These are phyloP conservation scores for Craseonycteris thonglongyai DNA, from an alignment of 2,113 vertebrate species.

Conservation along the genomic window DNA sequence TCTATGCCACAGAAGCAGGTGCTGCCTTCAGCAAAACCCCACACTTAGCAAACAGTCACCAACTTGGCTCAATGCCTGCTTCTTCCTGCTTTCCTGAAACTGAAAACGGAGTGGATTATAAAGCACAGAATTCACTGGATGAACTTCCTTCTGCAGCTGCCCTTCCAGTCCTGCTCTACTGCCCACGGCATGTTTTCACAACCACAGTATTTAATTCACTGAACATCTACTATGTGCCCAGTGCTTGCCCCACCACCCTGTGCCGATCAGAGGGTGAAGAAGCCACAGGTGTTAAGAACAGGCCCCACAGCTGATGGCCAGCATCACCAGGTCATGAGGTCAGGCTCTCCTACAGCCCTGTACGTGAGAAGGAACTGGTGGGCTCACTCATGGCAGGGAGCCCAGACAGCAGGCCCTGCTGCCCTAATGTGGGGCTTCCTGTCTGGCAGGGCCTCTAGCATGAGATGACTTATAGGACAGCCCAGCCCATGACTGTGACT, in stretches of 20 bases:
- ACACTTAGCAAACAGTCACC: slow-evolving; percentile 37
- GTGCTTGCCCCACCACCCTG: accelerated
- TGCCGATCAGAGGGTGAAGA: background rate
- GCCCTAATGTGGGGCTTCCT: slow-evolving; percentile 60
- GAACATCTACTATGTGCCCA: background rate
- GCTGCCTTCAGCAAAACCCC: slow-evolving; percentile 1
- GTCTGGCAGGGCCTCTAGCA: slow-evolving; percentile 46
- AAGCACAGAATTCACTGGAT: background rate
- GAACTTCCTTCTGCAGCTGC: slow-evolving; percentile 36
- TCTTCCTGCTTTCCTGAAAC: background rate
- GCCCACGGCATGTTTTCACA: slow-evolving; percentile 46
- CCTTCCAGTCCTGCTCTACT: slow-evolving; percentile 16
- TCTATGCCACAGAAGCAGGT: background rate
- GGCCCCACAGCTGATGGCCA: background rate
- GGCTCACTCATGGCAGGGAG: slow-evolving; percentile 50
- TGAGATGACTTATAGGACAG: slow-evolving; percentile 1
- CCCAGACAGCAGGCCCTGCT: slow-evolving; percentile 46
- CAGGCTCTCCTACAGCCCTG: background rate
- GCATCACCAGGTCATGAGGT: background rate
- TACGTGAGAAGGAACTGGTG: slow-evolving; percentile 48
- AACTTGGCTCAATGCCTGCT: slow-evolving; percentile 45
- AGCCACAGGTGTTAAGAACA: background rate
- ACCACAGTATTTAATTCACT: background rate
- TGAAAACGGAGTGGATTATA: background rate
- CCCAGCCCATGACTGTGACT: slow-evolving; percentile 37